Evolutionary conservation across 2,113 vertebrate genomes (phyloP), one percentile per base, ranked within the genome.

Genomic region (Halichoerus grypus): DNA sequence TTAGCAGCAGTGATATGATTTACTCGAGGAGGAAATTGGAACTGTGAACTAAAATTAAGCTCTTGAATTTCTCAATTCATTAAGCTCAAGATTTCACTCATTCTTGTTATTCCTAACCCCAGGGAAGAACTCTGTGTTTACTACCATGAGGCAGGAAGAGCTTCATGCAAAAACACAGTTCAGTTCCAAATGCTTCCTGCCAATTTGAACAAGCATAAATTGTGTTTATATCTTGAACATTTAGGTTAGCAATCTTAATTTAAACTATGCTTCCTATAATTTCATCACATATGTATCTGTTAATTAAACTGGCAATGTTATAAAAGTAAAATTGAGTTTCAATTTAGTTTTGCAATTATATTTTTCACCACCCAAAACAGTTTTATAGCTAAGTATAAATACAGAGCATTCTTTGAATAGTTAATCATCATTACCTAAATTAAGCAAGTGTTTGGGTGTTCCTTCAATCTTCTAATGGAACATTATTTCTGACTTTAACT

Each of bases 201-300:
- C 55, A 96, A 91, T 93, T 94, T 93, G 88, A 93, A 46, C 53
- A 95, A 91, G 88, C 88, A 85, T 95, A 97, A 95, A 69, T 85
- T 97, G 71, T 85, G 55, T 95, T 93, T 94, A 95, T 90, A 96
- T 92, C 90, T 88, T 2, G 1, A 93, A 86, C 21, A 95, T 90
- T 95, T 97, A 97, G 71, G n/a, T 83, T 94, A 92, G 72, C 84
- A 92, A 89, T 90, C 63, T 97, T 92, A 96, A 97, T 98, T 95
- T 96, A 96, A 95, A 96, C 88, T 92, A 94, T 57, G 46, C 39
- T 91, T 39, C 19, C 42, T 31, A 79, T 97, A 96, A 95, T 94
- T 91, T 97, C 31, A 81, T 91, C 81, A 91, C 67, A 94, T 97
- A 93, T 88, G 55, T 77, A 85, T 81, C 91, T 59, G 63, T 92